Evolutionary conservation across 2,797 vertebrate genomes (phyloP), one percentile per base, ranked within the genome.

Genomic region (Acomys russatus): DNA sequence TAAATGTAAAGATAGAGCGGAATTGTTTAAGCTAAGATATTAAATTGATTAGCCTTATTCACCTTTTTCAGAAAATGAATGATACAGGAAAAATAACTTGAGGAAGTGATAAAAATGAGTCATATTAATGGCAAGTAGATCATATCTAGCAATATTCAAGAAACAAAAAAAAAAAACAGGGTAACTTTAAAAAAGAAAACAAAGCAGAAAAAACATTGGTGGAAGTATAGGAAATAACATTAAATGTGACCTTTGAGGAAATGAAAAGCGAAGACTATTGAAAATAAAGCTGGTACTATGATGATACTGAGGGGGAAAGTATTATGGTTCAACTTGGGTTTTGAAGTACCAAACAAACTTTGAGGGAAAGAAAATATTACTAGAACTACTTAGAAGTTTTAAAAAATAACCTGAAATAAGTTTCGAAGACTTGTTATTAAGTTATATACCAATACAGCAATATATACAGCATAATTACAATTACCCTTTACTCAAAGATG

Each of bases 351-450:
- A 78, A 86, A 12, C 23, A 35, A 33, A 78, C 3, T 63, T 51
- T 49, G 1, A 17, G 7, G 38, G 1, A 11, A 91, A 76, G 3
- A 1, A 10, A 28, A 63, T 12, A 1, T 28, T 1, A 5, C 18
- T 25, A 4, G 4, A 86, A 44, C 0, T 20, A 86, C 3, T 66
- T 80, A 66, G 28, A 95, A 73, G 11, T 6, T 83, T 22, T 85
- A 54, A 64, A 64, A 38, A 89, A 23, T 66, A 59, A 38, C 20
- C 20, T 18, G 20, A 9, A 51, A 9, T 23, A 77, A 56, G 1
- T 17, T 56, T 15, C 38, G 49, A 79, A 38, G 33, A 63, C 6
- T 54, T 91, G 14, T 44, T 44, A 44, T 44, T 44, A 44, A 44
- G 44, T 44, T 44, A 44, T 44, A 44, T 4, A 51, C 51, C 23